Evolutionary conservation across 2,797 vertebrate genomes (phyloP).

Genomic region (Coendou prehensilis): DNA sequence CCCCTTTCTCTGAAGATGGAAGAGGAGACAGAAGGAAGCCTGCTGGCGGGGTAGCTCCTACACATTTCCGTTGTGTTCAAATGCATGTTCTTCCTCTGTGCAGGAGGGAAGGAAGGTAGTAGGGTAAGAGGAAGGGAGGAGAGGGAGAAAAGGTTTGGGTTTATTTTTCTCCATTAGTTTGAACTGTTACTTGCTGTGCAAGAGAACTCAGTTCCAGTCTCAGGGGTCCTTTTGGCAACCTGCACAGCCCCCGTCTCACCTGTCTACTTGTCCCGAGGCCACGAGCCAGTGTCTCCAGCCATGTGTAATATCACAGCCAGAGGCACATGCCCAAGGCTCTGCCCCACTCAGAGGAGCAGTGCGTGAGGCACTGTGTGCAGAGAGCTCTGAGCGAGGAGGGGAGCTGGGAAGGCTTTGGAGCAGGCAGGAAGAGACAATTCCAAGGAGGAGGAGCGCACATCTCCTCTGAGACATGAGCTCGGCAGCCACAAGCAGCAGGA

Average conservation of each 20-base stretch:
- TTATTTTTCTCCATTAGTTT: not conserved
- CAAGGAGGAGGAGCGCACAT: not conserved
- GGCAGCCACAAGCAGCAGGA: not conserved
- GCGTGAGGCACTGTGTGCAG: not conserved
- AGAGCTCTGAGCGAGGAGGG: not conserved
- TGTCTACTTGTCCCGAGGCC: not conserved
- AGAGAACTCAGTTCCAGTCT: conserved; percentile 23
- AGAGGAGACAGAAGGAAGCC: not conserved
- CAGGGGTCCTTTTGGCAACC: not conserved
- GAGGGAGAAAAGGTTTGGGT: not conserved
- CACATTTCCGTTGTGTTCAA: not conserved
- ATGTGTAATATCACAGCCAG: not conserved
- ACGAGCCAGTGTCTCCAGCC: not conserved
- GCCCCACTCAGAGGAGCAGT: not conserved
- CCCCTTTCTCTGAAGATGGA: not conserved
- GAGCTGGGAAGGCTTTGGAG: not conserved
- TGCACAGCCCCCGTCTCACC: not conserved
- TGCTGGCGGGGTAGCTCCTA: not conserved
- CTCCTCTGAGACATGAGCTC: not conserved
- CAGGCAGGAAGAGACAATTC: not conserved
- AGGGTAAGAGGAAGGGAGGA: not conserved
- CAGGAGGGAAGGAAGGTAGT: not conserved
- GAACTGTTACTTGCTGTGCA: not conserved
- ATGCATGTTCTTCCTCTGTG: not conserved
- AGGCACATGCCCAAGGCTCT: not conserved